Evolutionary conservation across 2,113 vertebrate species (phyloP).

Genomic region (Myotis lucifugus): DNA sequence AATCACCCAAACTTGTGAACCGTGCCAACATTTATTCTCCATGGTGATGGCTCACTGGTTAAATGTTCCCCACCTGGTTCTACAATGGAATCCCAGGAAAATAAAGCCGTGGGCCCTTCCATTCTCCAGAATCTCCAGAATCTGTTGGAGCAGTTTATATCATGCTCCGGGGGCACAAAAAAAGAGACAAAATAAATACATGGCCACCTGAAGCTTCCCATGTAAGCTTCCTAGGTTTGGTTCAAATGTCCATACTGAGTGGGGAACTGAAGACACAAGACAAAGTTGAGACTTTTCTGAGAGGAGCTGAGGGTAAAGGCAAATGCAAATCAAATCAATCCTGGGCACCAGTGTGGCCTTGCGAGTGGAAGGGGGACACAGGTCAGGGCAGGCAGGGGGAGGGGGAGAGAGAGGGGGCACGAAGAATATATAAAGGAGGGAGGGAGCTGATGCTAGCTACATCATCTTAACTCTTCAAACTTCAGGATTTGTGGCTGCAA

Average conservation of each 20-base stretch:
- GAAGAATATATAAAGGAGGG: background rate
- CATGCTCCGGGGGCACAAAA: background rate
- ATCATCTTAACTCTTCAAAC: background rate
- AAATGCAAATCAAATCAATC: background rate
- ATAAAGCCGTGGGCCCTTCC: background rate
- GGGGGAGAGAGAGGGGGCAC: background rate
- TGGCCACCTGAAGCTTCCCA: background rate
- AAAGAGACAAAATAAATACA: background rate
- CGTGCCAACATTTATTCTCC: background rate
- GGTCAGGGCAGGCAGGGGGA: background rate
- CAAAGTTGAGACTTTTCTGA: background rate
- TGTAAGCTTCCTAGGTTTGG: background rate
- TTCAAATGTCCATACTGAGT: background rate
- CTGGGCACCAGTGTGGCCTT: background rate
- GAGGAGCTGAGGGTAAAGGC: background rate
- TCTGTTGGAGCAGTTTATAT: background rate
- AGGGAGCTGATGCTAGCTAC: rapidly evolving
- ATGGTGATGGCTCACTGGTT: background rate
- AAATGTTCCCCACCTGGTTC: background rate
- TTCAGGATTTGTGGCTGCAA: slow-evolving; percentile 2
- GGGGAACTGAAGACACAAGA: background rate
- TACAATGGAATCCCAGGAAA: background rate
- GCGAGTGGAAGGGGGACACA: background rate
- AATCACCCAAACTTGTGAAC: background rate
- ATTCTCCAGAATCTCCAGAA: background rate